These are phyloP conservation scores for Aporophyla lueneburgensis DNA, from an alignment of 2,888 invertebrate species.

Conservation along the genomic window DNA sequence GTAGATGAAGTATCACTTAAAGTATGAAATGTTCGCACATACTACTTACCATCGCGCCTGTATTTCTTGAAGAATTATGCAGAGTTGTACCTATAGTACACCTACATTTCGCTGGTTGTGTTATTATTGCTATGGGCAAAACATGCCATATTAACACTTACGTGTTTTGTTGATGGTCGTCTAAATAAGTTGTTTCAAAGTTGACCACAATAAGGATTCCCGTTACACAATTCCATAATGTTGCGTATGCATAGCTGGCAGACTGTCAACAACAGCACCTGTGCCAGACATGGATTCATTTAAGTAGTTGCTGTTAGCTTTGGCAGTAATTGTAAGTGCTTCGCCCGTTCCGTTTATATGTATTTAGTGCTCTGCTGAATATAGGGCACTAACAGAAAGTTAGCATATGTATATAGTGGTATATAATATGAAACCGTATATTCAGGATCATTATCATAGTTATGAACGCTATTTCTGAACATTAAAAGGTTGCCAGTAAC, in stretches of 20 bases:
- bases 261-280: constrained; percentile 28
- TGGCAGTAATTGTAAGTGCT: constrained; percentile 22
- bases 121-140: not conserved
- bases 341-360: not conserved
- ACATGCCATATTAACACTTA: not conserved
- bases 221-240: not conserved
- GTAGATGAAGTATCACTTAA: not conserved
- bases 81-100: not conserved
- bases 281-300: constrained; percentile 28
- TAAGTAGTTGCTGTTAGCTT: constrained; percentile 20
- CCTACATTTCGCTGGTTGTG: not conserved
- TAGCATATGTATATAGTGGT: no score
- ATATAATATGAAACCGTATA: no score
- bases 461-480: not conserved
- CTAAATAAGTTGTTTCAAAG: no score
- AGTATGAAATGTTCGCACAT: not conserved
- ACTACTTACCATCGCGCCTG: not conserved
- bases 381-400: not conserved
- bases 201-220: not conserved
- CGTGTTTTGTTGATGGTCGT: not conserved
- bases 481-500: not conserved
- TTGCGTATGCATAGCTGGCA: constrained; percentile 21
- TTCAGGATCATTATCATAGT: no score
- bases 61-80: not conserved
- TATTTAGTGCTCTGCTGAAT: not conserved